phyloP scores from a whole-genome alignment of 2,797 vertebrate genomes.

The Hoplostethus atlanticus region DNA sequence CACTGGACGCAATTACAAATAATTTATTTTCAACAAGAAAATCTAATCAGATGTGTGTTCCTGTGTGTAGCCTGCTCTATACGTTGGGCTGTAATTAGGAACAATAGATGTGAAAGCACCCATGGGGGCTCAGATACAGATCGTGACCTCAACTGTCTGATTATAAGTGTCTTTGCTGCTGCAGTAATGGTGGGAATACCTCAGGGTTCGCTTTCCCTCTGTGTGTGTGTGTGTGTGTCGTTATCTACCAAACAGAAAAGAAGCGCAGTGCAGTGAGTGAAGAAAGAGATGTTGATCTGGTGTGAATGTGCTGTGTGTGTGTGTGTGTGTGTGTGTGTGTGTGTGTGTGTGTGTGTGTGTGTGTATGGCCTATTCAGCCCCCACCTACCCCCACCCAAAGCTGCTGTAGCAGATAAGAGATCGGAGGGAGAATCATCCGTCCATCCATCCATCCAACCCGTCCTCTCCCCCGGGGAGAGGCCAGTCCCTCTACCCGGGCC shows the following conservation, averaged over 20 bases:
- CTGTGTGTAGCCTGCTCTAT: neutral
- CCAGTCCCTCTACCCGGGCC: slow-evolving; percentile 46
- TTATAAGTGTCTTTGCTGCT: slow-evolving; percentile 38
- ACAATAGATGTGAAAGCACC: slow-evolving; percentile 1
- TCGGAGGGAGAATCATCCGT: slow-evolving; percentile 61
- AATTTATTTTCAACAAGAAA: neutral
- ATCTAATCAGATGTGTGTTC: neutral
- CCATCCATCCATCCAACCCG: slow-evolving; percentile 48
- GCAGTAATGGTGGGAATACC: slow-evolving; percentile 67
- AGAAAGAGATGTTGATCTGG: slow-evolving; percentile 29
- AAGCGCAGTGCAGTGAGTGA: slow-evolving; percentile 2
- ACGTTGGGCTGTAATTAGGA: slow-evolving; percentile 10
- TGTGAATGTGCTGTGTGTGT: slow-evolving; percentile 6
- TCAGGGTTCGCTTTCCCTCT: slow-evolving; percentile 57
- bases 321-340: slow-evolving; percentile 2
- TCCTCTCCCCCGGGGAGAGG: slow-evolving; percentile 36
- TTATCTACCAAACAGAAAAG: slow-evolving; percentile 62
- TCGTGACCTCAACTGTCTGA: slow-evolving; percentile 53
- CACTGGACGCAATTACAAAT: neutral
- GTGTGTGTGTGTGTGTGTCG: neutral
- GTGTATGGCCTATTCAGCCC: slow-evolving; percentile 38
- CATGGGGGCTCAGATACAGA: slow-evolving; percentile 35
- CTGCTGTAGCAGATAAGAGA: slow-evolving; percentile 84
- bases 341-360: slow-evolving; percentile 15
- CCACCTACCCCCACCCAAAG: slow-evolving; percentile 57